phyloP scores from a whole-genome alignment of 2,113 vertebrate species.

The Talpa occidentalis region DNA sequence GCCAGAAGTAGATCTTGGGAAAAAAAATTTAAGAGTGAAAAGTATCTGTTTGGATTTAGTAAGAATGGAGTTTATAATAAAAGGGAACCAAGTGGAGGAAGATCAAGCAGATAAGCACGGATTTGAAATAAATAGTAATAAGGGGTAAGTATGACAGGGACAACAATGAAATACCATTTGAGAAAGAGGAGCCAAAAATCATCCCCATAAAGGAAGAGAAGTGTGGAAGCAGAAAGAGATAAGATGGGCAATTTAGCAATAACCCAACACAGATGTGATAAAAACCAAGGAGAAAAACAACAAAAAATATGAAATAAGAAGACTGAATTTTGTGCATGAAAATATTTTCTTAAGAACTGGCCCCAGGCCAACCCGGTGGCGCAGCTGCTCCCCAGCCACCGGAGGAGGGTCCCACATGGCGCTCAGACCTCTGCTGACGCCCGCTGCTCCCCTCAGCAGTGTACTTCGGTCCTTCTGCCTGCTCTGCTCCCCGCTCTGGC shows the following conservation, averaged over 20 bases:
- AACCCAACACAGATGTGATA: background rate
- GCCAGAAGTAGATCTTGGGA: background rate
- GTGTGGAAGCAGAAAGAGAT: background rate
- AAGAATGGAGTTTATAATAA: background rate
- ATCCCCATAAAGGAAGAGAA: background rate
- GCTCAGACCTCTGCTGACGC: too few species aligned
- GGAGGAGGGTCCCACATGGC: too few species aligned
- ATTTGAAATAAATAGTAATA: conserved; percentile 38
- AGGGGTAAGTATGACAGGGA: background rate
- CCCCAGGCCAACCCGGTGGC: too few species aligned
- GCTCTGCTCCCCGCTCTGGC: too few species aligned
- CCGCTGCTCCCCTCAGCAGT: too few species aligned
- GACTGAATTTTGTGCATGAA: background rate
- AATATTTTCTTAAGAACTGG: conserved; percentile 39
- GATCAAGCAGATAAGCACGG: background rate
- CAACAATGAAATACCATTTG: background rate
- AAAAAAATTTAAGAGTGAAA: background rate
- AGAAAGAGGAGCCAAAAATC: background rate
- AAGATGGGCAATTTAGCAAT: background rate
- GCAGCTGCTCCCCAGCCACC: too few species aligned
- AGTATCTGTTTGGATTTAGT: background rate
- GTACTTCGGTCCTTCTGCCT: too few species aligned
- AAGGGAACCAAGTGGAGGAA: background rate
- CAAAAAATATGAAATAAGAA: background rate
- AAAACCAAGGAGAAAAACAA: background rate